Evolutionary conservation across 2,888 invertebrate genomes (phyloP).

Genomic region (Tridacna crocea): DNA sequence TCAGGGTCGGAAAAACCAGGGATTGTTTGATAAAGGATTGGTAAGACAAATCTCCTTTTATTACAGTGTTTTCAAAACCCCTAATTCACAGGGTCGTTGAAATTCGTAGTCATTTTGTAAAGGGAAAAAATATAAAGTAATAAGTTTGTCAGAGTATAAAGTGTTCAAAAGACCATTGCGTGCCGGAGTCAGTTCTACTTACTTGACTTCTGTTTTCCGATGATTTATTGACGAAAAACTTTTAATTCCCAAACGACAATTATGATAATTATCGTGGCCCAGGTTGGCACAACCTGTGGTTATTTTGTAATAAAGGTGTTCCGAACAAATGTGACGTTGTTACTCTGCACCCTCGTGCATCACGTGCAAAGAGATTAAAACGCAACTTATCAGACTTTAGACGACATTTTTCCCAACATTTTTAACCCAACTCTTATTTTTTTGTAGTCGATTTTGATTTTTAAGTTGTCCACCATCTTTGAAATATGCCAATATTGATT

Average conservation of each 20-base stretch:
- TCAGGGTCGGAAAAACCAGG: too few relatives aligned
- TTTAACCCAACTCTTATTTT: background rate
- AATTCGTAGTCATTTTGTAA: background rate
- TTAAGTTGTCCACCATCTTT: too few relatives aligned
- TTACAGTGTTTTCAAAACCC: too few relatives aligned
- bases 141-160: conserved; percentile 5
- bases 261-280: conserved; percentile 11
- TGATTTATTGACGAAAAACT: conserved; percentile 17
- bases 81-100: background rate
- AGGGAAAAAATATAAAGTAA: background rate
- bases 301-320: background rate
- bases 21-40: too few relatives aligned
- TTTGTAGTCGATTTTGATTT: too few relatives aligned
- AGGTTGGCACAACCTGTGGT: background rate
- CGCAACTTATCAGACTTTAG: background rate
- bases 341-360: conserved; percentile 5
- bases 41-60: too few relatives aligned
- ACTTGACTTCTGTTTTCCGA: background rate
- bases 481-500: too few relatives aligned
- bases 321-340: conserved; percentile 1
- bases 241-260: conserved; percentile 17
- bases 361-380: conserved; percentile 23
- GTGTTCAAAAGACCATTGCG: conserved; percentile 9
- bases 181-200: background rate
- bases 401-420: background rate